Base-by-base conservation (phyloP, 1,140 invertebrate species). In the Battus philenor region DNA sequence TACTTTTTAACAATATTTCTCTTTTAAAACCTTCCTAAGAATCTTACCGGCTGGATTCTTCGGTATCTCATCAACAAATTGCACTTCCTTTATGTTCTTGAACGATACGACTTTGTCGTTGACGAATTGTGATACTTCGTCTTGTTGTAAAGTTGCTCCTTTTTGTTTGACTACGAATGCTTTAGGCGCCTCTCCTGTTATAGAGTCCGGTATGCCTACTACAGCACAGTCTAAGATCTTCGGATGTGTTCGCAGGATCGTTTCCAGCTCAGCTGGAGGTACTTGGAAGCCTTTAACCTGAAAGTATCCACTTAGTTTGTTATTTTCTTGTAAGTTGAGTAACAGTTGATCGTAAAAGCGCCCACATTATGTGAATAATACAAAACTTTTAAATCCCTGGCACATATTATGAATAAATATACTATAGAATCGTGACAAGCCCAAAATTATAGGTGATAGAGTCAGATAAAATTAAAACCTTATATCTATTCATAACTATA, bases 221-320 rank as follows among this genome's bases (percentile, higher is more conserved):
- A 98, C 95, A 0, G 92, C 95, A 0, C 91, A 94, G 66, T 97
- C 95, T 2, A 82, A 59, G 0, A 98, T 83, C 30, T 89, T 90
- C 0, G 93, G 91, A 81, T 97, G 93, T 20, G 86, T 88, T 41
- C 93, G 86, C 11, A 98, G 67, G 7, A 97, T 52, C 8, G 89
- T 92, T 87, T 98, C 96, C 13, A 98, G 66, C 77, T 97, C 95
- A 0, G 95, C 94, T 6, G 96, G 96, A 1, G 95, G 88, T 6
- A 98, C 96, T 92, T 96, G 90, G 65, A 88, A 90, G 0, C 89
- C 90, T 84, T 90, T 90, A 2, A 88, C 87, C 82, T 88, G 55
- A 18, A 75, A 73, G n/a, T n/a, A n/a, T n/a, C n/a, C n/a, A n/a
- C n/a, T n/a, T n/a, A n/a, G n/a, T n/a, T n/a, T n/a, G n/a, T n/a